Conservation (phyloP, 1,140 invertebrate genomes). For the Cyphomyrmex costatus region DNA sequence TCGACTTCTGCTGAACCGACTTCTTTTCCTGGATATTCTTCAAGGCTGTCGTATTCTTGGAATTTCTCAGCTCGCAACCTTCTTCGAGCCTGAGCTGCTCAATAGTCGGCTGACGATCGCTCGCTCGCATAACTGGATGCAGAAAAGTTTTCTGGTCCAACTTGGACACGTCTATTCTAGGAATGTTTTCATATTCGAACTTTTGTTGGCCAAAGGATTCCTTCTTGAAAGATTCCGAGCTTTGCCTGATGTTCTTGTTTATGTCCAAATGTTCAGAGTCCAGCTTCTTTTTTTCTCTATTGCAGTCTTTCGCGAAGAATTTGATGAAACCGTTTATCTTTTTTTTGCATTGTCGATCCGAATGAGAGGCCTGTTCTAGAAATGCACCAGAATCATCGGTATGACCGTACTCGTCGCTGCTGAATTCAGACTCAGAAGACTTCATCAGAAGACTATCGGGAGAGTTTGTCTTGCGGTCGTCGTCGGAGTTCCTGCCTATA, state of each 20-base stretch:
- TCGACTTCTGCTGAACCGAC: slow-evolving; percentile 39
- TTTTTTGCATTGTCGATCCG: slow-evolving; percentile 72
- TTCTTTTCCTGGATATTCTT: slow-evolving; percentile 35
- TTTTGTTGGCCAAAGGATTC: slow-evolving; percentile 72
- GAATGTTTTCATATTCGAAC: slow-evolving; percentile 86
- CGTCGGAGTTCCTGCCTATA: slow-evolving; percentile 79
- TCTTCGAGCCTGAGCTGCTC: slow-evolving; percentile 85
- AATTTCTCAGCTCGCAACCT: slow-evolving; percentile 80
- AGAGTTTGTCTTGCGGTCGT: slow-evolving; percentile 85
- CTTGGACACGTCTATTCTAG: slow-evolving; percentile 84
- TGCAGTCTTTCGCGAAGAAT: slow-evolving; percentile 82
- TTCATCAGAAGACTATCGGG: slow-evolving; percentile 84
- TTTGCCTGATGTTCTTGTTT: slow-evolving; percentile 78
- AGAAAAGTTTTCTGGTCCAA: slow-evolving; percentile 80
- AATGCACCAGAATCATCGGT: slow-evolving; percentile 86
- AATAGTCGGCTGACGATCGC: slow-evolving; percentile 79
- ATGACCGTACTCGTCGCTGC: slow-evolving; percentile 85
- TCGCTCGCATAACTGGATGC: slow-evolving; percentile 32
- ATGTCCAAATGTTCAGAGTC: slow-evolving; percentile 75
- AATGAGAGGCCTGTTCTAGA: slow-evolving; percentile 80
- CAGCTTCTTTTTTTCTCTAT: slow-evolving; percentile 69
- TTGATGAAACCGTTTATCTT: slow-evolving; percentile 82
- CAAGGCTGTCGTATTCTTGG: slow-evolving; percentile 62
- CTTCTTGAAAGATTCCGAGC: slow-evolving; percentile 62
- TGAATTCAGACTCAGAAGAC: slow-evolving; percentile 84